Conservation (phyloP, 2,888 invertebrate species). For the Tetanocera ferruginea region DNA sequence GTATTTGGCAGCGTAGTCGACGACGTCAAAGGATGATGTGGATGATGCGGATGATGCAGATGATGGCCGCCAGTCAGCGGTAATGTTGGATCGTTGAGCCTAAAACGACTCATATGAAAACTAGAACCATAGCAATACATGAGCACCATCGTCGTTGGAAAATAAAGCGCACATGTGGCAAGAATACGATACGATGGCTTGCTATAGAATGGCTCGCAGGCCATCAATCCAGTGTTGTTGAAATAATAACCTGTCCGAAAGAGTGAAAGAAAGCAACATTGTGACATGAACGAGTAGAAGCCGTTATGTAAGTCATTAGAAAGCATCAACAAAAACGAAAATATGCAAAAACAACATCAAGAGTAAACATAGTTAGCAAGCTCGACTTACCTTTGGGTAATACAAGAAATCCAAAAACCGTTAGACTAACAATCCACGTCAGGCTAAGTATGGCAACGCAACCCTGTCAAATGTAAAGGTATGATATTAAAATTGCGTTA, state of each 20-base stretch:
- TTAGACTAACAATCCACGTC: slow-evolving; percentile 88
- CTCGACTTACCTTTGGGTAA: slow-evolving; percentile 77
- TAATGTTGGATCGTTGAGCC: slow-evolving; percentile 71
- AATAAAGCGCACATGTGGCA: slow-evolving; percentile 89
- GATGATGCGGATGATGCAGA: slow-evolving; percentile 61
- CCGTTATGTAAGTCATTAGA: neutral
- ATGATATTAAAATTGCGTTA: neutral
- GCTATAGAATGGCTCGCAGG: slow-evolving; percentile 90
- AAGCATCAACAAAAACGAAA: neutral
- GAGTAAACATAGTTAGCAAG: neutral
- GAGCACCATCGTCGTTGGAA: slow-evolving; percentile 90
- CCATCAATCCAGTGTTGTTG: slow-evolving; percentile 87
- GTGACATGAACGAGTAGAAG: neutral
- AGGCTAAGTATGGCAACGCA: slow-evolving; percentile 87
- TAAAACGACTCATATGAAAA: slow-evolving; percentile 87
- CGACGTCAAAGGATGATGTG: slow-evolving; percentile 51
- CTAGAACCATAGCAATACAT: slow-evolving; percentile 94
- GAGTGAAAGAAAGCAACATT: slow-evolving; percentile 16
- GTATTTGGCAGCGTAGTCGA: slow-evolving; percentile 57
- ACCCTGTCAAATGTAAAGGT: slow-evolving; percentile 73
- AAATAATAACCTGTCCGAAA: slow-evolving; percentile 80
- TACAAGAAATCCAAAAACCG: slow-evolving; percentile 85
- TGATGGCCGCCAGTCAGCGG: slow-evolving; percentile 66
- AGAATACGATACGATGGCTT: slow-evolving; percentile 80
- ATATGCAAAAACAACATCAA: neutral